Percentiles rank a stretch among this genome's conserved stretches.
These are phyloP conservation scores for Limnephilus marmoratus DNA, from an alignment of 2,888 invertebrate species.

Conservation along the genomic window DNA sequence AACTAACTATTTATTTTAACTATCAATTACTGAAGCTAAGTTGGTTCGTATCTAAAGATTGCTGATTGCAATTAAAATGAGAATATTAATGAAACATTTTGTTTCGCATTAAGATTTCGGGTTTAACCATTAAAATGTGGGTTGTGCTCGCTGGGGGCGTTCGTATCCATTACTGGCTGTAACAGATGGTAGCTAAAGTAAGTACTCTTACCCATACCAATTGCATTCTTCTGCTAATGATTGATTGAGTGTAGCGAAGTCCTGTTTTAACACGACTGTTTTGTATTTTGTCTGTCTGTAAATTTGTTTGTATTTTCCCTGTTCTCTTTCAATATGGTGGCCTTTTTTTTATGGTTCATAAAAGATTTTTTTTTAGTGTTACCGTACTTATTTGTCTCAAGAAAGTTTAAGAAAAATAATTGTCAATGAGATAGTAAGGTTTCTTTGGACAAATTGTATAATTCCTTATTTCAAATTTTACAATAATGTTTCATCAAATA, in stretches of 20 bases:
- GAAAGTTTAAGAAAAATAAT: too few species aligned
- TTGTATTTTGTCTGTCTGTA: too few species aligned
- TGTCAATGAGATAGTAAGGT: too few species aligned
- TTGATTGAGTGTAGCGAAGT: neutral
- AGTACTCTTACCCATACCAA: neutral
- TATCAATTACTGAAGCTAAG: neutral
- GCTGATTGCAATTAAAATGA: neutral
- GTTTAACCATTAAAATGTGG: neutral
- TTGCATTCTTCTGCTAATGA: neutral
- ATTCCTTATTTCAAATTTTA: too few species aligned
- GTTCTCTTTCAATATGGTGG: too few species aligned
- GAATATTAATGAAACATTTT: neutral
- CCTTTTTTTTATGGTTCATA: too few species aligned
- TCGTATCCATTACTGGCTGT: neutral
- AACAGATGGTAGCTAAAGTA: neutral
- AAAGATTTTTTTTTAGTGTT: too few species aligned
- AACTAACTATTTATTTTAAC: neutral
- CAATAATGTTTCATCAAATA: too few species aligned
- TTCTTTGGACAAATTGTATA: too few species aligned
- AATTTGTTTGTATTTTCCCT: too few species aligned
- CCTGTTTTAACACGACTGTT: too few species aligned
- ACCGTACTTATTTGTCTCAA: too few species aligned
- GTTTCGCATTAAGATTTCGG: slow-evolving; percentile 2
- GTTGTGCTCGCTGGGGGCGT: neutral
- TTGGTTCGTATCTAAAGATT: neutral